These are phyloP conservation scores for Lerema accius DNA, from an alignment of 1,140 invertebrate species.

Conservation along the genomic window DNA sequence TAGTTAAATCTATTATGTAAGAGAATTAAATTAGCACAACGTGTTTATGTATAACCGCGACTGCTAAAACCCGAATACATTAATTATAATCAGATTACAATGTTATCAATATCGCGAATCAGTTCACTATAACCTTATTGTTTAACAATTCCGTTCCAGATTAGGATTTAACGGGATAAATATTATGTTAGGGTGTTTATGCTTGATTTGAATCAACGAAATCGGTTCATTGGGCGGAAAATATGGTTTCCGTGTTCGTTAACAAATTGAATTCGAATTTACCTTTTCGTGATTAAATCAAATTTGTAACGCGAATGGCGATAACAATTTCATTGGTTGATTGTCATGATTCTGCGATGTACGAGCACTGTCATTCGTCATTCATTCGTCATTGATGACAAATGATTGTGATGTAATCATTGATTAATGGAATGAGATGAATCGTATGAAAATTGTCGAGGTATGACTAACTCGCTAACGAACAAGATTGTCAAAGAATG, in stretches of 20 bases:
- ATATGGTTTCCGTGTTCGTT: conserved; percentile 23
- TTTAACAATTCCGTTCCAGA: conserved; percentile 19
- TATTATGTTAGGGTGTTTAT: conserved; percentile 22
- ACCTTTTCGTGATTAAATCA: conserved; percentile 24
- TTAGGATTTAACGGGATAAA: conserved; percentile 26
- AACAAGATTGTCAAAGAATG: no score
- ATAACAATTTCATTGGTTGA: conserved; percentile 9
- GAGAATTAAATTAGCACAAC: no score
- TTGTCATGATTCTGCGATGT: conserved; percentile 1
- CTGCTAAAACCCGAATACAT: neutral
- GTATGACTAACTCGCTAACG: no score
- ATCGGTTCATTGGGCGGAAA: conserved; percentile 18
- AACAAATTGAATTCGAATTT: conserved; percentile 28
- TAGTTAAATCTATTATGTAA: no score
- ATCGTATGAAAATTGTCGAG: no score
- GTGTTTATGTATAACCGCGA: no score
- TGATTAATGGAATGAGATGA: no score
- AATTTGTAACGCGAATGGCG: conserved; percentile 18
- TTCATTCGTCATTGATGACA: no score
- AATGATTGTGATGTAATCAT: no score
- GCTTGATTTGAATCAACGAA: conserved; percentile 21
- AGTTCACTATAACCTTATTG: conserved; percentile 10
- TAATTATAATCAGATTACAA: conserved; percentile 26
- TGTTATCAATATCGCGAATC: conserved; percentile 20
- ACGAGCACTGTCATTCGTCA: no score